A percentile compares a stretch with the other conserved stretches of the same genome.
phyloP scores from a whole-genome alignment of 2,888 invertebrate species.

The Ectemnius continuus region DNA sequence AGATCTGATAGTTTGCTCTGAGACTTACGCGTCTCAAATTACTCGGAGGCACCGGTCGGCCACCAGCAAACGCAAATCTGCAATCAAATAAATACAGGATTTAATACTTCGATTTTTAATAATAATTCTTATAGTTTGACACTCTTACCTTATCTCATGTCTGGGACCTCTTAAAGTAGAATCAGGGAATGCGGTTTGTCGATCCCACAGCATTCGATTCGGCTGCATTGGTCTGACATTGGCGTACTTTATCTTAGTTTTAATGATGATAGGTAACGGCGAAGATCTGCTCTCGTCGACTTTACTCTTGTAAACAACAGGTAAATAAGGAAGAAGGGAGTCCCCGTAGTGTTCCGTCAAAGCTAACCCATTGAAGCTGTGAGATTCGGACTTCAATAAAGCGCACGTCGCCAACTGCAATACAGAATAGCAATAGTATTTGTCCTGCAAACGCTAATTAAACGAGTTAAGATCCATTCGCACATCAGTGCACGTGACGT shows the following conservation, averaged over 20 bases:
- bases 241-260: constrained; percentile 74
- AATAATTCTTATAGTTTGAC: constrained; percentile 8
- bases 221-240: constrained; percentile 63
- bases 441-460: background rate
- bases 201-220: constrained; percentile 63
- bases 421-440: background rate
- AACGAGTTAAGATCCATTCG: background rate
- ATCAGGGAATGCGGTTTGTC: constrained; percentile 72
- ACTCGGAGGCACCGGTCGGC: constrained; percentile 73
- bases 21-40: constrained; percentile 73
- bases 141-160: constrained; percentile 72
- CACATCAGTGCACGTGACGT: no score
- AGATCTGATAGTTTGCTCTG: constrained; percentile 75
- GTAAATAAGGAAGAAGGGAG: constrained; percentile 72
- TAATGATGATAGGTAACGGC: constrained; percentile 72
- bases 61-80: constrained; percentile 76
- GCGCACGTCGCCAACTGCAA: constrained; percentile 72
- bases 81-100: constrained; percentile 24
- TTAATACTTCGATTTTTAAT: background rate
- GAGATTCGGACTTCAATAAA: constrained; percentile 68
- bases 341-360: constrained; percentile 74
- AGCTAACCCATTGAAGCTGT: constrained; percentile 63
- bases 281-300: constrained; percentile 33
- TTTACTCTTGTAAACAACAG: constrained; percentile 29
- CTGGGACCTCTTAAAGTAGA: constrained; percentile 72